Evolutionary conservation across 2,888 invertebrate genomes (phyloP).

Genomic region (Stomorhina lunata): DNA sequence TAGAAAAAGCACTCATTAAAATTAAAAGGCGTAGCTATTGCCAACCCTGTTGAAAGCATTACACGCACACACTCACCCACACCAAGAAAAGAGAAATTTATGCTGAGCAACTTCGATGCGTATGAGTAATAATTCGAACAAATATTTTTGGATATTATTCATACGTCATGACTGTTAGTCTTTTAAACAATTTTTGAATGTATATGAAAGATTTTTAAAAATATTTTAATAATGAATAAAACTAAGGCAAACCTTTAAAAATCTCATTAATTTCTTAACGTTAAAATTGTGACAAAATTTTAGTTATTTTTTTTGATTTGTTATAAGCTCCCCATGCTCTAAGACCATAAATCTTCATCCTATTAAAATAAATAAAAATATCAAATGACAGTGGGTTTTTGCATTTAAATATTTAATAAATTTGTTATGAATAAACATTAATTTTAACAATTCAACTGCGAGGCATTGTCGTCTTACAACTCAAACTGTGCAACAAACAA

Average conservation of each 20-base stretch:
- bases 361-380: constrained; percentile 38
- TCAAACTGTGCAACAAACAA: constrained; percentile 34
- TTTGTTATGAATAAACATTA: constrained; percentile 59
- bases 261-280: constrained; percentile 22
- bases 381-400: constrained; percentile 20
- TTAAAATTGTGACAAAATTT: constrained; percentile 29
- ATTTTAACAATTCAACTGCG: constrained; percentile 54
- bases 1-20: no score
- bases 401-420: constrained; percentile 23
- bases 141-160: constrained; percentile 19
- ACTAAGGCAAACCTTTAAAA: constrained; percentile 32
- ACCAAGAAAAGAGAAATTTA: background rate
- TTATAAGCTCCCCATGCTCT: constrained; percentile 24
- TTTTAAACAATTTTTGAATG: background rate
- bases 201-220: constrained; percentile 11
- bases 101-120: constrained; percentile 5
- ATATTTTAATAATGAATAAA: constrained; percentile 35
- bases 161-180: constrained; percentile 18
- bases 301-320: constrained; percentile 9
- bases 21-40: no score
- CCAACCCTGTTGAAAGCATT: no score
- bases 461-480: background rate
- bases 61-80: background rate
- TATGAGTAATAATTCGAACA: constrained; percentile 35
- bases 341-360: constrained; percentile 54